Evolutionary conservation across 2,113 vertebrate genomes (phyloP).

Genomic region (Salvelinus alpinus): DNA sequence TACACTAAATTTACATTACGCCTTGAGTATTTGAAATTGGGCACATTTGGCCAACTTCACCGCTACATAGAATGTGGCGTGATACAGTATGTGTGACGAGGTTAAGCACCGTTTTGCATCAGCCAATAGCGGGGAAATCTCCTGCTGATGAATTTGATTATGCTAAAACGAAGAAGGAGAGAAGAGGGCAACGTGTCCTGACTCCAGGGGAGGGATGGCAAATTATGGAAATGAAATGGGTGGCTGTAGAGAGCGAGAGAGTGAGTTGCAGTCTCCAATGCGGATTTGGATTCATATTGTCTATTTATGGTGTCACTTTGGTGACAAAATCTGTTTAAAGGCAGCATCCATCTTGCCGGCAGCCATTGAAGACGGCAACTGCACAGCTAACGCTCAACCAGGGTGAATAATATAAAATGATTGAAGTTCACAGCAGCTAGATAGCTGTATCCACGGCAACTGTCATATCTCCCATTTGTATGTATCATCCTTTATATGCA

Average conservation of each 20-base stretch:
- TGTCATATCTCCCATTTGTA: slow-evolving; percentile 9
- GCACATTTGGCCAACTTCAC: background rate
- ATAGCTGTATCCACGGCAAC: slow-evolving; percentile 25
- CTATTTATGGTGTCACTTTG: slow-evolving; percentile 32
- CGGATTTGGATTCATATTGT: slow-evolving; percentile 25
- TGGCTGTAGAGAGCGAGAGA: background rate
- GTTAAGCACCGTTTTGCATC: slow-evolving; percentile 9
- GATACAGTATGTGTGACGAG: background rate
- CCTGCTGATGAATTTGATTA: slow-evolving; percentile 13
- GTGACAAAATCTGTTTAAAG: slow-evolving; percentile 41
- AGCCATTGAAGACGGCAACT: slow-evolving; percentile 21
- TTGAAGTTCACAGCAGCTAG: slow-evolving; percentile 6
- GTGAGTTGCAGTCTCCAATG: background rate
- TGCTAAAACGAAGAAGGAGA: slow-evolving; percentile 17
- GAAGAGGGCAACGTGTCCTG: slow-evolving; percentile 26
- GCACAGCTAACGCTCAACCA: slow-evolving; percentile 28
- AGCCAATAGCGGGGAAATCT: slow-evolving; percentile 1
- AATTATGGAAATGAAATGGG: background rate
- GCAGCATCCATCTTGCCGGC: slow-evolving; percentile 23
- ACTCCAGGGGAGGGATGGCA: background rate
- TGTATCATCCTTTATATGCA: background rate
- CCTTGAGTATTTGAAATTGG: background rate
- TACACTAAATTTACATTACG: background rate
- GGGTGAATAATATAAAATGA: slow-evolving; percentile 24
- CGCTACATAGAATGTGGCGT: background rate